Evolutionary conservation across 2,888 invertebrate genomes (phyloP).

Genomic region (Sphaerophoria taeniata): DNA sequence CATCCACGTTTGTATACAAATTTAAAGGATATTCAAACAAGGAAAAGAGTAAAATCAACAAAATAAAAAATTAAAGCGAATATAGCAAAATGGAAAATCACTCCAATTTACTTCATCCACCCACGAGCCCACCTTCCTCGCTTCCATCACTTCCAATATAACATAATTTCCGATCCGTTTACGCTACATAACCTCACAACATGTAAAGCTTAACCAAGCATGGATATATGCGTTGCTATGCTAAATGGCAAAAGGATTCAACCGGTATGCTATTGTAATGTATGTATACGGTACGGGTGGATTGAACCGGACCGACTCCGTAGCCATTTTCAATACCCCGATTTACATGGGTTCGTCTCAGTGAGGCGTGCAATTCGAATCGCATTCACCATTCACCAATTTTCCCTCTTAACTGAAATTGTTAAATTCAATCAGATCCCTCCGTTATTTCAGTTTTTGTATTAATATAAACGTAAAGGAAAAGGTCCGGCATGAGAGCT

Average conservation of each 20-base stretch:
- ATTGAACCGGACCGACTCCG: not conserved
- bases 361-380: constrained; percentile 30
- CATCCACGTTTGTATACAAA: constrained; percentile 7
- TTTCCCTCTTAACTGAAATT: constrained; percentile 19
- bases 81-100: constrained; percentile 29
- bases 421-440: constrained; percentile 38
- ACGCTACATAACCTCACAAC: constrained; percentile 56
- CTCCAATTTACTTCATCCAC: not conserved
- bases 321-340: constrained; percentile 39
- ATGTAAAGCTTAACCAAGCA: constrained; percentile 55
- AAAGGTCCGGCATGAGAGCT: constrained; percentile 4
- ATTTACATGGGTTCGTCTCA: constrained; percentile 48
- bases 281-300: not conserved
- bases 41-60: constrained; percentile 7
- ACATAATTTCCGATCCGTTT: constrained; percentile 61
- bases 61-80: not conserved
- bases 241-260: constrained; percentile 25
- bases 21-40: constrained; percentile 45
- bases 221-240: constrained; percentile 15
- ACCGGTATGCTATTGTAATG: not conserved
- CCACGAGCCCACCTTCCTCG: not conserved
- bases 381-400: constrained; percentile 23
- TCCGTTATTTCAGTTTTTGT: not conserved
- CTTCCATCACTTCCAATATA: constrained; percentile 1
- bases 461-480: not conserved